These are phyloP conservation scores for Erebia epiphron DNA, from an alignment of 2,888 invertebrate species.

Conservation along the genomic window DNA sequence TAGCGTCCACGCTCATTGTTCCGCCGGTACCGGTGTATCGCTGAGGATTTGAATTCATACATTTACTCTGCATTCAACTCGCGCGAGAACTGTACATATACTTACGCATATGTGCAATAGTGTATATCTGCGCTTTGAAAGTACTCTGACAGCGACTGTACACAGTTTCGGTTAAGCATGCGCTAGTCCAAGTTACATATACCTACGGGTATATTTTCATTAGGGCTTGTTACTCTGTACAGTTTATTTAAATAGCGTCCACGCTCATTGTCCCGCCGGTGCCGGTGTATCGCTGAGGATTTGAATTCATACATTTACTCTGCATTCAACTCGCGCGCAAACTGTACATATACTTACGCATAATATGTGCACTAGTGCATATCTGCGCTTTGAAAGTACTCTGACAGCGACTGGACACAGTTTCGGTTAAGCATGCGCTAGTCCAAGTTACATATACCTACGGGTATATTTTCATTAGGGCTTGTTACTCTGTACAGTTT, in stretches of 20 bases:
- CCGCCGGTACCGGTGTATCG: too few species aligned
- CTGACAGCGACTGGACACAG: not conserved
- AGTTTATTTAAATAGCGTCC: constrained; percentile 13
- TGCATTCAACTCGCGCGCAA: too few species aligned
- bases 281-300: too few species aligned
- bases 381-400: too few species aligned
- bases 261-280: constrained; percentile 13
- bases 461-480: constrained; percentile 14
- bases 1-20: constrained; percentile 13
- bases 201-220: constrained; percentile 12
- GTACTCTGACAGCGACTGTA: not conserved
- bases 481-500: not conserved
- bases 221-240: not conserved
- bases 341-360: too few species aligned
- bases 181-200: not conserved
- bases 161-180: not conserved
- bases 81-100: too few species aligned
- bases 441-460: not conserved
- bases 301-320: too few species aligned
- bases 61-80: too few species aligned
- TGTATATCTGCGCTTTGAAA: too few species aligned
- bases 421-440: not conserved
- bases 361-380: too few species aligned
- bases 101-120: too few species aligned
- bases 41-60: too few species aligned